Evolutionary conservation across 2,888 invertebrate genomes (phyloP), one percentile per base, ranked within the genome.

Genomic region (Ligdia adustata): DNA sequence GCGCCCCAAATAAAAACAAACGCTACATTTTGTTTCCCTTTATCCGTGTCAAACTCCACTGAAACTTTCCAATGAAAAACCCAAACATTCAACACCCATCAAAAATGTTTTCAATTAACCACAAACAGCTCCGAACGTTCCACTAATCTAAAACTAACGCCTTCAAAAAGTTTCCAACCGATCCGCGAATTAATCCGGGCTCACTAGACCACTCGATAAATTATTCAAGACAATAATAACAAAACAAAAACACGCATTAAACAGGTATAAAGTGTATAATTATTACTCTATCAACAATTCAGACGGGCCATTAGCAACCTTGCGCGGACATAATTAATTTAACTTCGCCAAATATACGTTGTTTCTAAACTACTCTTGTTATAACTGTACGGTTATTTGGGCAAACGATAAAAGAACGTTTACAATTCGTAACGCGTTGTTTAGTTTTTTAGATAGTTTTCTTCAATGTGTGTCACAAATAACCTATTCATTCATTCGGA

Each of bases 201-300:
- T 7, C 34, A 26, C 20, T 13, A 9, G 41, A 33, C 35, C 34
- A 43, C 43, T 42, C 37, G 33, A 43, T 48, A 44, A 39, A 45
- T 50, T 61, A 64, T 60, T 63, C 57, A 50, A 59, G 50, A 54
- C 57, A 62, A 63, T 64, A 60, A 48, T 66, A 64, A 62, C 63
- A 61, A 67, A 71, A 72, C 68, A 65, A 68, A 74, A 73, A 67
- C 70, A 62, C 63, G 44, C 56, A 55, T 57, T 56, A 57, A 55
- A 57, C 55, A 55, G 55, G 59, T 70, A 48, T 45, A 54, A 40
- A 66, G 60, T 52, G 53, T 55, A 55, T 66, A 69, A 74, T 75
- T 72, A 74, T 69, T 71, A 64, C 67, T 66, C 66, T 72, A 75
- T 76, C 69, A 71, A 72, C 76, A 75, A 72, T 72, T 64, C 55